Percentiles rank a stretch among this genome's conserved stretches.
Conservation (phyloP, 1,140 invertebrate species). For the Belonocnema kinseyi region DNA sequence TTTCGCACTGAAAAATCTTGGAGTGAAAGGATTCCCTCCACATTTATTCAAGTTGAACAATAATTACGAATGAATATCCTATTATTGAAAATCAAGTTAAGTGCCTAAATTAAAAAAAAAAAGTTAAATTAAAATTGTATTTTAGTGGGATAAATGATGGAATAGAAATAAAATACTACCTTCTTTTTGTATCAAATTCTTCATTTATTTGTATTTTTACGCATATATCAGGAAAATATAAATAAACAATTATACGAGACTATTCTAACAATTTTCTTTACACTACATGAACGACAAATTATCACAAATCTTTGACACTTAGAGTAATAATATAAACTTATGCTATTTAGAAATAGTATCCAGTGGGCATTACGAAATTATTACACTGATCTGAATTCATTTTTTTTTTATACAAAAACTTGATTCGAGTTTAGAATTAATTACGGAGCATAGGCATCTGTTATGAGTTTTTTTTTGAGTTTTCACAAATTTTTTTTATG, state of each 20-base stretch:
- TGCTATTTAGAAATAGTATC: background rate
- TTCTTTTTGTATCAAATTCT: constrained; percentile 13
- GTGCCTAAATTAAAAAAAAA: too few species aligned
- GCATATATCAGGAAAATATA: constrained; percentile 15
- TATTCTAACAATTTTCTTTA: constrained; percentile 17
- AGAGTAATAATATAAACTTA: background rate
- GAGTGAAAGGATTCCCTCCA: too few species aligned
- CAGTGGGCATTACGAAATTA: constrained; percentile 3
- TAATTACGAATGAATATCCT: too few species aligned
- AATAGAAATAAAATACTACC: background rate
- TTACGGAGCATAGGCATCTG: too few species aligned
- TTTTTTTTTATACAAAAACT: too few species aligned
- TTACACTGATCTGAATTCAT: background rate
- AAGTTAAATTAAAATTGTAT: too few species aligned
- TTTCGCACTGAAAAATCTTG: too few species aligned
- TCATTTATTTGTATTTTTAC: background rate
- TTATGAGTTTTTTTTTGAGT: too few species aligned
- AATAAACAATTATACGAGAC: constrained; percentile 12
- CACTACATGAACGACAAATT: constrained; percentile 10
- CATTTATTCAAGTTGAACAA: too few species aligned
- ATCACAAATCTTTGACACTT: constrained; percentile 25
- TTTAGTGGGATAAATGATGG: background rate
- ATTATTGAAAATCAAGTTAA: too few species aligned
- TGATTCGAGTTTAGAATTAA: too few species aligned
- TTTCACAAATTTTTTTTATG: too few species aligned